These are phyloP conservation scores for Sebastes vulpes DNA, from an alignment of 2,797 vertebrate species.

Conservation along the genomic window DNA sequence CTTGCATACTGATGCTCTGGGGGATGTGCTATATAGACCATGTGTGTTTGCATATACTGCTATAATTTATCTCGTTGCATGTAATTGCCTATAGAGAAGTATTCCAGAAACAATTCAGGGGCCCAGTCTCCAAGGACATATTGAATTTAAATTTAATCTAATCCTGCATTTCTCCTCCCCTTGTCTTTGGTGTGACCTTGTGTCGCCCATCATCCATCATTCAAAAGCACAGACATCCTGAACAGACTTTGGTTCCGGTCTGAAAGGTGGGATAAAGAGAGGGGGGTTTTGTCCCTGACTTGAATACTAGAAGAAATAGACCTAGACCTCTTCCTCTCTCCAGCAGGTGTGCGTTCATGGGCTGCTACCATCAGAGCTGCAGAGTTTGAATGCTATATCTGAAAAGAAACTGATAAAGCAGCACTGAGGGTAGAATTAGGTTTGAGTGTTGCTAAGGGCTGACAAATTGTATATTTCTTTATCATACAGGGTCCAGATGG, in stretches of 20 bases:
- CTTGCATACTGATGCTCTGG: not conserved
- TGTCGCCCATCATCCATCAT: slow-evolving; percentile 47
- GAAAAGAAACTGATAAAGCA: not conserved
- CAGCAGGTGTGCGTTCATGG: not conserved
- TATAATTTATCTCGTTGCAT: not conserved
- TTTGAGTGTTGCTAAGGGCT: not conserved
- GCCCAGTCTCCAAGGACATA: not conserved
- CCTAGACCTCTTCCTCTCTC: not conserved
- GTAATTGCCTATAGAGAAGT: not conserved
- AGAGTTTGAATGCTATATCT: not conserved
- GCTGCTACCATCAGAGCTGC: not conserved
- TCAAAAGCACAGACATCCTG: slow-evolving; percentile 6
- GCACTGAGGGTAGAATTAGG: not conserved
- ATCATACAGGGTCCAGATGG: slow-evolving; percentile 12
- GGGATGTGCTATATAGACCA: not conserved
- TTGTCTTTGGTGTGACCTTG: slow-evolving; percentile 47
- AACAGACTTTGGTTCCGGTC: not conserved
- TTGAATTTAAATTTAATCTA: slow-evolving; percentile 31
- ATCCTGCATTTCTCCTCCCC: not conserved
- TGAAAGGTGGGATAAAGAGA: not conserved
- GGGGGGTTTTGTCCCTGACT: not conserved
- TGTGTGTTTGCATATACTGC: not conserved
- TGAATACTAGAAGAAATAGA: slow-evolving; percentile 7
- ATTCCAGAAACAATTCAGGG: not conserved
- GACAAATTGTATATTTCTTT: not conserved